A percentile compares a stretch with the other conserved stretches of the same genome.
Conservation (phyloP, 2,797 vertebrate genomes). For the Malacoraja senta region DNA sequence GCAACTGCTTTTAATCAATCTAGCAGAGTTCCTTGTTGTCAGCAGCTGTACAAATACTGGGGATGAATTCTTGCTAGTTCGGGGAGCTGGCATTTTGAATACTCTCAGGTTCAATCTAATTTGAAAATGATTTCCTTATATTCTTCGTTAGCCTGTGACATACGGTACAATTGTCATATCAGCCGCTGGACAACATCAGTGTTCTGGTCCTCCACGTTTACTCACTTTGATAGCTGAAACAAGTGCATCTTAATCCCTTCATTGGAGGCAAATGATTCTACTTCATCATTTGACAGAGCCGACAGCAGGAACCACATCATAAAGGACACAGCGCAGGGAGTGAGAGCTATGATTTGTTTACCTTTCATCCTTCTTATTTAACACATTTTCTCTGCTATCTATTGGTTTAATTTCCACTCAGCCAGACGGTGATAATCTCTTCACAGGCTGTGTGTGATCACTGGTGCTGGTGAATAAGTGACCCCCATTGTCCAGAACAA, state of each 20-base stretch:
- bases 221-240: background rate
- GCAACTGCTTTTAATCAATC: background rate
- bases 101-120: background rate
- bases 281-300: background rate
- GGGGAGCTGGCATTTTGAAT: background rate
- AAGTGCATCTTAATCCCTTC: background rate
- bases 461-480: background rate
- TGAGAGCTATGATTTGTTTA: background rate
- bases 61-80: background rate
- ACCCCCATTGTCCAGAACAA: background rate
- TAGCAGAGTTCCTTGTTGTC: background rate
- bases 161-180: background rate
- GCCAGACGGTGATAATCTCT: background rate
- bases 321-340: background rate
- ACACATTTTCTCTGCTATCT: background rate
- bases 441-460: background rate
- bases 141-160: background rate
- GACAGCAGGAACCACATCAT: no score
- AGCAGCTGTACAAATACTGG: conserved; percentile 4
- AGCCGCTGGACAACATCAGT: background rate
- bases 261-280: background rate
- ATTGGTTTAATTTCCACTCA: background rate
- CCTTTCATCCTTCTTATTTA: background rate
- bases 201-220: background rate
- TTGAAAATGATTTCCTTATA: background rate